Base-by-base conservation (phyloP, 1,140 invertebrate species). In the Panagrolaimus sp. region DNA sequence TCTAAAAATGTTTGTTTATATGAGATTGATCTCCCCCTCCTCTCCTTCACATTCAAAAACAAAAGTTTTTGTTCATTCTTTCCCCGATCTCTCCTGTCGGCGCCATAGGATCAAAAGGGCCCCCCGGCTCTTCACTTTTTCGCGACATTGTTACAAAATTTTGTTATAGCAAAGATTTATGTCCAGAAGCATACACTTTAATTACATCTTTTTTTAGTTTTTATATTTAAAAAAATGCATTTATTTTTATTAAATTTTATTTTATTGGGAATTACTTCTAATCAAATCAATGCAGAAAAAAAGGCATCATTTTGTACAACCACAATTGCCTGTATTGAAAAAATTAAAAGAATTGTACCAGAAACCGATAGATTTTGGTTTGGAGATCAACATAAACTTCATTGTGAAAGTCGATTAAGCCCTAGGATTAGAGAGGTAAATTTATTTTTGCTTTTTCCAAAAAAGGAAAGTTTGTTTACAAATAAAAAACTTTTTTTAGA, bases 351-450 rank as follows among this genome's bases (percentile, higher is more conserved):
- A 38, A 58, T 79, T 65, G 72, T 66, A 21, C 62, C 69, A 43
- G 74, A 77, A 14, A 77, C 74, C 3, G 65, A 76, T 28, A 46
- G 77, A 14, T 77, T 77, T 64, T 77, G 76, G 76, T 77, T 77
- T 55, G 76, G 76, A 38, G 76, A 77, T 38, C 46, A 67, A 38
- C 80, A 74, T 78, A 72, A 65, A 26, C 44, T 69, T n/a, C 47
- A 70, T 32, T 77, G 76, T 69, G 76, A 55, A 26, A 52, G 62
- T 14, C 21, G 43, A 45, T 32, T 47, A 63, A 28, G 64, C 52
- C 10, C 38, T 47, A 28, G 44, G 52, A 21, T 48, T 63, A 28
- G 73, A 21, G 69, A 55, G 65, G 65, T 71, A 43, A 47, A 17
- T 17, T 17, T 17, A 1, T 24, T 7, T 43, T 69, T 4, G 2